A percentile compares a stretch with the other conserved stretches of the same genome.
phyloP scores from a whole-genome alignment of 2,797 vertebrate genomes.

The Gymnothorax javanicus region DNA sequence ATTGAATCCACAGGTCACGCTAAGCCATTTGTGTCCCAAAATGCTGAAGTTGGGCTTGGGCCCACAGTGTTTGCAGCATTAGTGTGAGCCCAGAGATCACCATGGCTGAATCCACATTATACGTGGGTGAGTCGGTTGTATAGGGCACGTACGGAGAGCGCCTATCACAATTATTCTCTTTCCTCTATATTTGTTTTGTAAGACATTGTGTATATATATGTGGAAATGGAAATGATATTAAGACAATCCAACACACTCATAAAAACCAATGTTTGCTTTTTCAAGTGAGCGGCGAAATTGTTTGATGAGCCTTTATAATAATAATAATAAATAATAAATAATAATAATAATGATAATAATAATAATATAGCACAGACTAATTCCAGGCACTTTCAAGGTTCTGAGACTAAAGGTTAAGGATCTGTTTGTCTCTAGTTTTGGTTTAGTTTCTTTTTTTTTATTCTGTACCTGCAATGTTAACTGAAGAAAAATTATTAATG shows the following conservation, averaged over 20 bases:
- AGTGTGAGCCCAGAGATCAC: neutral
- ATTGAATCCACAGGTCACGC: slow-evolving; percentile 39
- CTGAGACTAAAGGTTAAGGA: slow-evolving; percentile 74
- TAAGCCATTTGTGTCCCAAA: slow-evolving; percentile 39
- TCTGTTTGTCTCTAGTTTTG: slow-evolving; percentile 68
- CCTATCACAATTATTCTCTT: slow-evolving; percentile 30
- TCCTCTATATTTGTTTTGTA: slow-evolving; percentile 49
- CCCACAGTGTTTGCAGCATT: neutral
- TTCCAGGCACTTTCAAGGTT: slow-evolving; percentile 92
- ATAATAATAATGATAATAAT: slow-evolving; percentile 46
- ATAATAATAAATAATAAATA: slow-evolving; percentile 49
- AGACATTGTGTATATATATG: slow-evolving; percentile 62
- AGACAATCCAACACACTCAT: slow-evolving; percentile 76
- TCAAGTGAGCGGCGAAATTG: slow-evolving; percentile 44
- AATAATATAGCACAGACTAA: slow-evolving; percentile 77
- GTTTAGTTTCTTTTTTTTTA: slow-evolving; percentile 69
- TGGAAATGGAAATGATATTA: slow-evolving; percentile 63
- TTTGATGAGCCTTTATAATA: slow-evolving; percentile 59
- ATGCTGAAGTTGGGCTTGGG: slow-evolving; percentile 28
- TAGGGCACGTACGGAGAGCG: slow-evolving; percentile 19
- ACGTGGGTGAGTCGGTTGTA: slow-evolving; percentile 3
- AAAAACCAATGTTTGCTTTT: slow-evolving; percentile 56
- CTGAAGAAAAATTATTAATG: slow-evolving; percentile 80
- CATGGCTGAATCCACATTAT: slow-evolving; percentile 4
- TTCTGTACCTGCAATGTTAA: slow-evolving; percentile 80